Evolutionary conservation across 2,888 invertebrate genomes (phyloP).

Genomic region (Gari tellinella): DNA sequence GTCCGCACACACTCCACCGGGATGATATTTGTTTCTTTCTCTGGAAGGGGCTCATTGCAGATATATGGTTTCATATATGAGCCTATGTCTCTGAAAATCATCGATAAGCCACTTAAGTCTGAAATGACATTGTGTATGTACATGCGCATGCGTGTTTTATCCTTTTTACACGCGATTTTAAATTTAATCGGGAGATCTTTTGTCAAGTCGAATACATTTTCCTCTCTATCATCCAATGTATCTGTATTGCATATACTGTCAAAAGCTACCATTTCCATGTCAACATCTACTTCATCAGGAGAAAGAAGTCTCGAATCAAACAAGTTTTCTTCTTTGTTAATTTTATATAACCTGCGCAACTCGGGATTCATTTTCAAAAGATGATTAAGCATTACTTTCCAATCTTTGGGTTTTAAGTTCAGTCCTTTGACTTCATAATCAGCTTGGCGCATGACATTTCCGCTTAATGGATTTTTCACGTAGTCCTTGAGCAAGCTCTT

Average conservation of each 20-base stretch:
- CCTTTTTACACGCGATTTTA: conserved; percentile 33
- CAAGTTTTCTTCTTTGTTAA: conserved; percentile 14
- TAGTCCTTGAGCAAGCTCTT: conserved; percentile 30
- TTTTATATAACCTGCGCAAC: conserved; percentile 33
- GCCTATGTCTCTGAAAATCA: conserved; percentile 39
- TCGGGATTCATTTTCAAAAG: conserved; percentile 38
- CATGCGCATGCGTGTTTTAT: conserved; percentile 28
- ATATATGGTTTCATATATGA: conserved; percentile 25
- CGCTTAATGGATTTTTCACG: conserved; percentile 21
- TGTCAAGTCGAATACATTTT: conserved; percentile 27
- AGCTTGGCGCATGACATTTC: conserved; percentile 26
- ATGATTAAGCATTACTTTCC: conserved; percentile 41
- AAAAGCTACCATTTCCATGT: conserved; percentile 30
- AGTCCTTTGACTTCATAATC: conserved; percentile 46
- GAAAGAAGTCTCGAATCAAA: conserved; percentile 18
- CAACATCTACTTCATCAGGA: conserved; percentile 18
- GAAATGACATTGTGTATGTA: conserved; percentile 28
- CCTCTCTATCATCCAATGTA: conserved; percentile 18
- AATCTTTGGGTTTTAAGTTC: conserved; percentile 31
- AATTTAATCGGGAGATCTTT: conserved; percentile 37
- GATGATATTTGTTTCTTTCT: conserved; percentile 24
- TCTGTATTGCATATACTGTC: conserved; percentile 24
- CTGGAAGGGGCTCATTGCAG: conserved; percentile 31
- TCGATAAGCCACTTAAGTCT: conserved; percentile 29
- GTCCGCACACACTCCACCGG: conserved; percentile 24